Evolutionary conservation across 2,113 vertebrate genomes (phyloP), one percentile per base, ranked within the genome.

Genomic region (Takifugu bimaculatus): DNA sequence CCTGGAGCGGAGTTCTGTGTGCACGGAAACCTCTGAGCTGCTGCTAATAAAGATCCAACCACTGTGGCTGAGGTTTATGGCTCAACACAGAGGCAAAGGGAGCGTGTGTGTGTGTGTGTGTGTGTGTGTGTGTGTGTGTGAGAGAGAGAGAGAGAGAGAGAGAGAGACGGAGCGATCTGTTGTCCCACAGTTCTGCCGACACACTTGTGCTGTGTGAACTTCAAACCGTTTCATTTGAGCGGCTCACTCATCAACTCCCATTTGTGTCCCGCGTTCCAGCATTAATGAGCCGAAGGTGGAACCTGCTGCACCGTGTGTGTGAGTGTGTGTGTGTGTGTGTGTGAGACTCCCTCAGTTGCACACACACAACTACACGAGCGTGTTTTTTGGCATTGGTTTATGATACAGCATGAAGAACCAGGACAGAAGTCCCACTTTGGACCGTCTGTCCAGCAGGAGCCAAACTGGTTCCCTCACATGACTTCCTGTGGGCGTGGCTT

Each of bases 231-330:
- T 50, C 62, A 57, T 81, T 75, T 68, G 61, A 79, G 71, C 57
- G 72, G 72, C 83, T 85, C 77, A 80, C 57, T 52, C 55, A 62
- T 80, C 82, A 76, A 79, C 75, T 82, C 68, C 65, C 71, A 72
- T 63, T 63, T 82, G 77, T 72, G 32, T 48, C 72, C 73, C 54
- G 60, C 3, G 45, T 67, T 87, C 63, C 54, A 62, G 66, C 72
- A 71, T 57, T 83, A 83, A 82, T 85, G 79, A 86, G 82, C 75
- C 74, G 74, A 57, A 54, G 59, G 77, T 55, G 50, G 59, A 72
- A 55, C 79, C 78, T 54, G 71, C 77, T 80, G 70, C 27, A 60
- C 5, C 13, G 43, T 48, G 51, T 11, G 39, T 59, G 44, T 12
- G 44, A 20, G 54, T 50, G 57, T 43, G 42, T 15, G 48, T 13